Percentiles rank a stretch among this genome's conserved stretches.
Conservation (phyloP, 2,888 invertebrate genomes). For the Lasioglossum zephyrum region DNA sequence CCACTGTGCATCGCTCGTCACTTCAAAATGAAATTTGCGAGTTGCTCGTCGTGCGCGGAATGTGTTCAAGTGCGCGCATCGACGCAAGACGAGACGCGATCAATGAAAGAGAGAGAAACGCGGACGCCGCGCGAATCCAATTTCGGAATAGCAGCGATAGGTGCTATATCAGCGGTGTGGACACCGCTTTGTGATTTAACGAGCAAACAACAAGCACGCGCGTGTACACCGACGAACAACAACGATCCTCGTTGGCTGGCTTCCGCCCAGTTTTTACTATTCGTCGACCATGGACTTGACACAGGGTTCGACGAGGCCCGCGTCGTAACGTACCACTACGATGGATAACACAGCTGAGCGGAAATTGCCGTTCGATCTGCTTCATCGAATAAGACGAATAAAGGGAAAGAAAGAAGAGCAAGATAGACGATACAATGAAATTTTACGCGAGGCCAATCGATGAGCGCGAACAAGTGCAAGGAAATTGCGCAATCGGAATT, state of each 20-base stretch:
- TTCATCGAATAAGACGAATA: conserved; percentile 52
- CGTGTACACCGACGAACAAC: conserved; percentile 20
- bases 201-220: background rate
- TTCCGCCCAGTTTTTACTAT: conserved; percentile 61
- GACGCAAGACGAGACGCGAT: background rate
- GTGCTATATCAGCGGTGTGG: background rate
- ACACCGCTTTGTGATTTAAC: background rate
- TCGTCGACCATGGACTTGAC: conserved; percentile 72
- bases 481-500: conserved; percentile 3
- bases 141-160: background rate
- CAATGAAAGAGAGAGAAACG: background rate
- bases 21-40: background rate
- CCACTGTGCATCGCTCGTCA: background rate
- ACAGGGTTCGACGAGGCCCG: conserved; percentile 48
- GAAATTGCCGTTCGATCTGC: conserved; percentile 29
- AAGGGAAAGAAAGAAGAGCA: background rate
- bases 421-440: background rate
- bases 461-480: conserved; percentile 5
- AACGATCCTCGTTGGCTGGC: conserved; percentile 53
- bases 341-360: background rate
- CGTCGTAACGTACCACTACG: background rate
- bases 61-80: background rate
- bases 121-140: conserved; percentile 19
- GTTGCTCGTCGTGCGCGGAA: background rate
- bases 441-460: conserved; percentile 12